Conservation (phyloP, 1,140 invertebrate genomes). For the Coelopa frigida region DNA sequence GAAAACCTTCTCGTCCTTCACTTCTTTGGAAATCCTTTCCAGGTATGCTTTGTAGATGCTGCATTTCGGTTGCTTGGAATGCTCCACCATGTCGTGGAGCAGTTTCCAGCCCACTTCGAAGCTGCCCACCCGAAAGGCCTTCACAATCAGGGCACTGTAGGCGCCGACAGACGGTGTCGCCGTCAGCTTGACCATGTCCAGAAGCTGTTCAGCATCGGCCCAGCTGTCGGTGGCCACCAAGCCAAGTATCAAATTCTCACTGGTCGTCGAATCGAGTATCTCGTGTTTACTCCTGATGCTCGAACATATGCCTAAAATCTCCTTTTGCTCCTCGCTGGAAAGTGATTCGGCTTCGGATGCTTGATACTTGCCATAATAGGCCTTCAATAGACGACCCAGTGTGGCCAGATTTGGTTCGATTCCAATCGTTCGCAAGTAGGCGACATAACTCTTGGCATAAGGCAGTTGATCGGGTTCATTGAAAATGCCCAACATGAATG, state of each 20-base stretch:
- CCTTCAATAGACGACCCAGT: conserved; percentile 49
- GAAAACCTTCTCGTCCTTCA: neutral
- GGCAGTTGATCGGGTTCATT: conserved; percentile 40
- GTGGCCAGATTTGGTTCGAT: conserved; percentile 49
- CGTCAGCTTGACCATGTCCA: conserved; percentile 52
- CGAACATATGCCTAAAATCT: conserved; percentile 51
- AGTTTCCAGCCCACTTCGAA: conserved; percentile 27
- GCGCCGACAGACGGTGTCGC: conserved; percentile 24
- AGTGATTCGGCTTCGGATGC: conserved; percentile 32
- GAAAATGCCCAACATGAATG: conserved; percentile 50
- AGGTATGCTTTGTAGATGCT: conserved; percentile 29
- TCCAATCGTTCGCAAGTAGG: conserved; percentile 48
- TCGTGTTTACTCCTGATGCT: conserved; percentile 50
- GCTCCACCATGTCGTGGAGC: conserved; percentile 28
- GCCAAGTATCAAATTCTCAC: conserved; percentile 52
- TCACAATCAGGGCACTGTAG: conserved; percentile 24
- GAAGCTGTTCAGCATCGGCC: conserved; percentile 52
- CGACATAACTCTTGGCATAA: conserved; percentile 50
- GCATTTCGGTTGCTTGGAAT: conserved; percentile 29
- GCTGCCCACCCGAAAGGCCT: conserved; percentile 21
- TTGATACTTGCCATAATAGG: conserved; percentile 46
- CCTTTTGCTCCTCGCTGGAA: conserved; percentile 46
- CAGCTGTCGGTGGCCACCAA: conserved; percentile 56
- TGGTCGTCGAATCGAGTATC: conserved; percentile 51
- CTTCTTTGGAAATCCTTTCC: conserved; percentile 7